phyloP scores from a whole-genome alignment of 1,140 invertebrate species.

The Macrosteles quadrilineatus region DNA sequence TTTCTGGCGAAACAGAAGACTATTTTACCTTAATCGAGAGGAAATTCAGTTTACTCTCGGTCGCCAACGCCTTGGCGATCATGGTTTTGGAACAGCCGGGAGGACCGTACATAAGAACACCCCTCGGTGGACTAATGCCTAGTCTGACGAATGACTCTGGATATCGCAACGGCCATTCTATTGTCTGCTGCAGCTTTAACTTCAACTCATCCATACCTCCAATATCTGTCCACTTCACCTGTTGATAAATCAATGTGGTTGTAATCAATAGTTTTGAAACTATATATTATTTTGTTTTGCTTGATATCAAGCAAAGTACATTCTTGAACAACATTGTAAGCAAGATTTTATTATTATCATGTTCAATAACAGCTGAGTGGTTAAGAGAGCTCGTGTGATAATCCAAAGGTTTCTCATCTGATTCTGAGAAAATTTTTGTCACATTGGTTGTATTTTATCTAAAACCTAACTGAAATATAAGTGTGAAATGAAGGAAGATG shows the following conservation, averaged over 20 bases:
- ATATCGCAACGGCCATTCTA: constrained; percentile 91
- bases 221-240: constrained; percentile 84
- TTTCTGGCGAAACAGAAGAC: too few species aligned
- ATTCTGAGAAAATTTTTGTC: too few species aligned
- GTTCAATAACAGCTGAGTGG: not conserved
- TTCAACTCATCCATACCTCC: constrained; percentile 89
- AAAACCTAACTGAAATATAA: too few species aligned
- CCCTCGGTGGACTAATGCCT: constrained; percentile 91
- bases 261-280: not conserved
- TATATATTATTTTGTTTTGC: too few species aligned
- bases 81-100: constrained; percentile 98
- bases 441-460: too few species aligned
- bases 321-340: not conserved
- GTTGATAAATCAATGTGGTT: constrained; percentile 6
- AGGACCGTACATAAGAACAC: constrained; percentile 95
- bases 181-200: constrained; percentile 81
- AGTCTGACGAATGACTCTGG: constrained; percentile 86
- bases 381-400: too few species aligned
- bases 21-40: constrained; percentile 76
- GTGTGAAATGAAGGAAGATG: too few species aligned
- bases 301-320: not conserved
- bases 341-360: constrained; percentile 11
- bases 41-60: constrained; percentile 92
- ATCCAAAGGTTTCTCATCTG: too few species aligned
- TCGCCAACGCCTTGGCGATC: constrained; percentile 93